phyloP scores from a whole-genome alignment of 2,797 vertebrate species.

The Sandelia bainsii region DNA sequence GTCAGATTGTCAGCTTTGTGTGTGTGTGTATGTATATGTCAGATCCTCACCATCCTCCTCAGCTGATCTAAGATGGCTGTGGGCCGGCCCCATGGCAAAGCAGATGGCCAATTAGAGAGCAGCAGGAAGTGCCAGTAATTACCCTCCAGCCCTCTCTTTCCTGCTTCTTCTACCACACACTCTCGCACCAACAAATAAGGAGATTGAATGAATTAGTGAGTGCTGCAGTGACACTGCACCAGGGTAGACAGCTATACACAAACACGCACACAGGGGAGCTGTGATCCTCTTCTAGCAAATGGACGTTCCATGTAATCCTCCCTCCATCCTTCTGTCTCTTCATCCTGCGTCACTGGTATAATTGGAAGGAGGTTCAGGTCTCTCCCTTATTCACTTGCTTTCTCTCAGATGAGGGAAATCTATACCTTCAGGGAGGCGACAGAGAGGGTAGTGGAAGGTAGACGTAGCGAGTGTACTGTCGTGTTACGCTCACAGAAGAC shows the following conservation, averaged over 20 bases:
- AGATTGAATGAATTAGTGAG: slow-evolving; percentile 83
- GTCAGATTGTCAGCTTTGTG: slow-evolving; percentile 40
- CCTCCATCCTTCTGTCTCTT: slow-evolving; percentile 58
- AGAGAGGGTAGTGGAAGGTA: slow-evolving; percentile 12
- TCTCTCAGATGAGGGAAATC: slow-evolving; percentile 62
- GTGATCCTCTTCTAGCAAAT: slow-evolving; percentile 81
- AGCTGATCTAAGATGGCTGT: slow-evolving; percentile 77
- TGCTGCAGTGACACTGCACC: slow-evolving; percentile 80
- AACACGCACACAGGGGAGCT: slow-evolving; percentile 58
- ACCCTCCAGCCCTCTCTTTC: slow-evolving; percentile 73
- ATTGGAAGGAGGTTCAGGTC: slow-evolving; percentile 74
- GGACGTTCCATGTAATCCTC: slow-evolving; percentile 79
- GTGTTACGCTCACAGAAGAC: slow-evolving; percentile 1
- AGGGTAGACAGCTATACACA: slow-evolving; percentile 63
- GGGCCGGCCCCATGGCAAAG: slow-evolving; percentile 76
- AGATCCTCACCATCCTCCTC: slow-evolving; percentile 55
- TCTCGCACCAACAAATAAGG: slow-evolving; percentile 76
- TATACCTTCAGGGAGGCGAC: slow-evolving; percentile 57
- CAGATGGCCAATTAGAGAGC: slow-evolving; percentile 86
- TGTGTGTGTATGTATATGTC: slow-evolving; percentile 34
- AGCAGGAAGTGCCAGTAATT: slow-evolving; percentile 84
- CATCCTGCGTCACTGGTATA: slow-evolving; percentile 72
- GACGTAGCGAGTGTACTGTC: slow-evolving; percentile 9
- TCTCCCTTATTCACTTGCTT: slow-evolving; percentile 62
- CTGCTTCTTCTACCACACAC: slow-evolving; percentile 66